A percentile compares a stretch with the other conserved stretches of the same genome.
These are phyloP conservation scores for Proteles cristata DNA, from an alignment of 2,113 vertebrate species.

Conservation along the genomic window DNA sequence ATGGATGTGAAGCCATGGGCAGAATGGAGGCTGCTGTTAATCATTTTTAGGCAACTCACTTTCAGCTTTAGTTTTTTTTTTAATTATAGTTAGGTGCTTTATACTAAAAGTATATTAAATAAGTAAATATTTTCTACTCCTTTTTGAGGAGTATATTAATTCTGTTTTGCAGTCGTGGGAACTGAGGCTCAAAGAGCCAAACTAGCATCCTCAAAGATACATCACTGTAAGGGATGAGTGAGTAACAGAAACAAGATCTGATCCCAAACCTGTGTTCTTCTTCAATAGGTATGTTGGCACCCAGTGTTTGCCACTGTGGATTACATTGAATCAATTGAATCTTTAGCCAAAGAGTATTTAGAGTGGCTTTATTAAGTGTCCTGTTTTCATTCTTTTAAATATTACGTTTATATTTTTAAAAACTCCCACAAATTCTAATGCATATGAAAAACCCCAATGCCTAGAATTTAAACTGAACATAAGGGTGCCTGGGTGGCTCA, in stretches of 20 bases:
- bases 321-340: background rate
- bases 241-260: background rate
- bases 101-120: background rate
- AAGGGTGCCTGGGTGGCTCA: background rate
- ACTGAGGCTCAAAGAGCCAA: background rate
- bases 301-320: background rate
- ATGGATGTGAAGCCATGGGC: background rate
- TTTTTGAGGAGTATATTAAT: slow-evolving; percentile 19
- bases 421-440: background rate
- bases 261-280: background rate
- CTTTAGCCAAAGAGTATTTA: background rate
- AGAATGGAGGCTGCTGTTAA: background rate
- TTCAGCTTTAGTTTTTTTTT: background rate
- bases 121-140: background rate
- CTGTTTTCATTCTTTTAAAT: background rate
- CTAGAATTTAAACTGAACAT: background rate
- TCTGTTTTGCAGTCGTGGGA: background rate
- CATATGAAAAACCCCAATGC: background rate
- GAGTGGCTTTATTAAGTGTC: background rate
- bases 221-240: background rate
- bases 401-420: background rate
- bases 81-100: background rate
- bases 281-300: background rate
- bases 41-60: background rate
- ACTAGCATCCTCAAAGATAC: background rate